These are phyloP conservation scores for Drosophila nigricruria DNA, from an alignment of 2,888 invertebrate species.

Conservation along the genomic window DNA sequence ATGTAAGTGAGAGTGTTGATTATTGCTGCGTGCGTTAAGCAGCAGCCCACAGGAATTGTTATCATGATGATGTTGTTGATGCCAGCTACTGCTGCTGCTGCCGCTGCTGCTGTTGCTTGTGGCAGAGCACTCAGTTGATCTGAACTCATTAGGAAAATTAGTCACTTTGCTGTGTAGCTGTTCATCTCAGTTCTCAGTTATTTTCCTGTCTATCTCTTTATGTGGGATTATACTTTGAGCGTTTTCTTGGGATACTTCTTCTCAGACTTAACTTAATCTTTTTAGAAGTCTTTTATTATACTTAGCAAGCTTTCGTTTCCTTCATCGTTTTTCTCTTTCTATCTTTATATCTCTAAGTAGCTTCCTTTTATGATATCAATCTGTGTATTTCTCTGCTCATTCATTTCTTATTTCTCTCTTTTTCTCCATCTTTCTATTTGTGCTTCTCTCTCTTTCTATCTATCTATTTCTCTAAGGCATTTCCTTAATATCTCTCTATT, in stretches of 20 bases:
- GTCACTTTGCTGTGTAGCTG: slow-evolving; percentile 1
- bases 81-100: not conserved
- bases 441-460: not conserved
- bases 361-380: not conserved
- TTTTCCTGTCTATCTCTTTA: not conserved
- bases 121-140: not conserved
- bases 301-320: not conserved
- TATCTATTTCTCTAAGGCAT: no score
- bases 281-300: not conserved
- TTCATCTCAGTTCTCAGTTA: not conserved
- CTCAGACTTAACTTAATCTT: not conserved
- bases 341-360: not conserved
- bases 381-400: not conserved
- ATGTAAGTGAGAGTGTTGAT: slow-evolving; percentile 28
- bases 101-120: not conserved
- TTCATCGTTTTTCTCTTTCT: not conserved
- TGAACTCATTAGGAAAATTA: slow-evolving; percentile 13
- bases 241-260: not conserved
- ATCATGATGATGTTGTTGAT: slow-evolving; percentile 18
- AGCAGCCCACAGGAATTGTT: slow-evolving; percentile 34
- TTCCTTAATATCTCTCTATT: no score
- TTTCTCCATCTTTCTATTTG: not conserved
- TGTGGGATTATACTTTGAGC: not conserved
- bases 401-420: not conserved
- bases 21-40: slow-evolving; percentile 49